phyloP scores from a whole-genome alignment of 2,113 vertebrate species.

The Oplegnathus fasciatus region DNA sequence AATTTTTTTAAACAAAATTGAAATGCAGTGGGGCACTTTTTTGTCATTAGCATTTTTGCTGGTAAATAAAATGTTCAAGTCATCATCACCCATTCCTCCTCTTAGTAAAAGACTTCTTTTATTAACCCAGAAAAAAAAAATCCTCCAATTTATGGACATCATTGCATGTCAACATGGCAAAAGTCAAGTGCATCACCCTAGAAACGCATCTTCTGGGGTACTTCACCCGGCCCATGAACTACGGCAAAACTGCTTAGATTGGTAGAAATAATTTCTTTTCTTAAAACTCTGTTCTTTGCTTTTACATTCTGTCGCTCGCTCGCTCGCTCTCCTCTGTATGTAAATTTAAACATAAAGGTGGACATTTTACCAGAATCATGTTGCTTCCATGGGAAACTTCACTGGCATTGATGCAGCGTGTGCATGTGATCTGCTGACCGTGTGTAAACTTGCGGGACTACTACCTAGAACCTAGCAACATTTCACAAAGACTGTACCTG shows the following conservation, averaged over 20 bases:
- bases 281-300: conserved; percentile 42
- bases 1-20: conserved; percentile 57
- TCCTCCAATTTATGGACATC: conserved; percentile 67
- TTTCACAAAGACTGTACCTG: conserved; percentile 59
- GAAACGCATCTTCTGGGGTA: conserved; percentile 40
- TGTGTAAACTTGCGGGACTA: conserved; percentile 63
- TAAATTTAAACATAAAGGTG: conserved; percentile 60
- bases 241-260: conserved; percentile 62
- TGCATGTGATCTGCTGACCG: conserved; percentile 76
- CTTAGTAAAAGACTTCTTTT: conserved; percentile 77
- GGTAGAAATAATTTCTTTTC: conserved; percentile 42
- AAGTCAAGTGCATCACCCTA: conserved; percentile 30
- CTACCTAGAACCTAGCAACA: conserved; percentile 39
- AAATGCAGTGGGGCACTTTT: conserved; percentile 74
- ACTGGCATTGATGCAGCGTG: conserved; percentile 66
- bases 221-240: conserved; percentile 53
- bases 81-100: conserved; percentile 68
- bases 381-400: conserved; percentile 74
- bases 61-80: conserved; percentile 73
- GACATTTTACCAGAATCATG: conserved; percentile 73
- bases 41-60: conserved; percentile 74
- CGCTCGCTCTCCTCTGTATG: conserved; percentile 57
- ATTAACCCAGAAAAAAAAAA: conserved; percentile 71
- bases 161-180: conserved; percentile 69
- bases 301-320: conserved; percentile 63